Percentiles rank a stretch among this genome's conserved stretches.
Evolutionary conservation across 1,140 invertebrate species (phyloP).

Genomic region (Planococcus citri): DNA sequence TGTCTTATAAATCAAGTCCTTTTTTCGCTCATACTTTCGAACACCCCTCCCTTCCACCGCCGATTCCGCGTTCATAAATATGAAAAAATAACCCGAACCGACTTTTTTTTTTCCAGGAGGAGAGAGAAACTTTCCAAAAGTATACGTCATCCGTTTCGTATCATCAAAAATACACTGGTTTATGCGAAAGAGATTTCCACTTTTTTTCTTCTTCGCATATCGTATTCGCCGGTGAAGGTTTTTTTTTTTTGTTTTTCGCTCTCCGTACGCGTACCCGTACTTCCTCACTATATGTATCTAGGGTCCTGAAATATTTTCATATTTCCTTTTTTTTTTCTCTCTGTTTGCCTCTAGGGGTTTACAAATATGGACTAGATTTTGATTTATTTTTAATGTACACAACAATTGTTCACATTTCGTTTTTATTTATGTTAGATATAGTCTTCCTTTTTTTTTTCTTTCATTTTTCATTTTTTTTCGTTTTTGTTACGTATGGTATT

Average conservation of each 20-base stretch:
- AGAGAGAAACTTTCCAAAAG: slow-evolving; percentile 4
- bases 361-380: slow-evolving; percentile 6
- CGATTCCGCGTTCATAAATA: no score
- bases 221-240: slow-evolving; percentile 10
- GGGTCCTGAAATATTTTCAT: slow-evolving; percentile 9
- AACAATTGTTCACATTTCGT: neutral
- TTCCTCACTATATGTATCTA: slow-evolving; percentile 11
- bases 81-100: slow-evolving; percentile 11
- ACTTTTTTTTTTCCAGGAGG: neutral
- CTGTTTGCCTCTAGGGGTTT: slow-evolving; percentile 7
- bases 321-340: slow-evolving; percentile 19
- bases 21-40: neutral
- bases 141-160: slow-evolving; percentile 8
- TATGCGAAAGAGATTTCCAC: neutral
- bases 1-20: slow-evolving; percentile 18
- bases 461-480: no score
- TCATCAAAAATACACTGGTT: slow-evolving; percentile 17
- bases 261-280: neutral
- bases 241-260: neutral
- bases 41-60: neutral
- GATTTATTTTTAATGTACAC: slow-evolving; percentile 16
- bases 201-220: neutral
- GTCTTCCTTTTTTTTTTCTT: no score
- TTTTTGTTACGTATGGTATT: no score
- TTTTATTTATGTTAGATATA: no score